Evolutionary conservation across 2,113 vertebrate species (phyloP), one percentile per base, ranked within the genome.

Genomic region (Columbina picui): DNA sequence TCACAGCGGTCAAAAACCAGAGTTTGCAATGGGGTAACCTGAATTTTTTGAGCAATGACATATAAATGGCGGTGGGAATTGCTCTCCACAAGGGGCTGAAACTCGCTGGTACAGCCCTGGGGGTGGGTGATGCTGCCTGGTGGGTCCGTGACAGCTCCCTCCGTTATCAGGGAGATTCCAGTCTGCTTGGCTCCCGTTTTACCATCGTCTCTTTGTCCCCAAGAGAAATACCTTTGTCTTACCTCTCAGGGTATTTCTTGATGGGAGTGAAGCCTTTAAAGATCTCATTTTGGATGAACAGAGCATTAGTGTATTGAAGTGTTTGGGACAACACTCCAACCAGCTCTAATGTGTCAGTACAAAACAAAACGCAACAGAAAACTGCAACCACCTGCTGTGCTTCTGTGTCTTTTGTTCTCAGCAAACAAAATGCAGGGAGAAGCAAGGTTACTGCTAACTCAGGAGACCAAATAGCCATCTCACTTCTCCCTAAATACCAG

Each of bases 321-420:
- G 29, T 52, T 43, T 23, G 39, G 65, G 70, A 73, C 67, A 26
- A 73, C 87, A 68, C 61, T 81, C 74, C 52, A 45, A 45, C 43
- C 43, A 45, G 43, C 43, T 18, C 43, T 45, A 45, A 18, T 9
- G 18, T 19, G 43, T 45, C 43, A 19, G 43, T 45, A 45, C 7
- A 45, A 45, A 19, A 3, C 17, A 19, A 45, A 45, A 45, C 43
- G 9, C 18, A 19, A 45, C 43, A 45, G 19, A 45, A 43, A 45
- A 45, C 6, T 8, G 5, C 43, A 45, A 8, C 18, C 87, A 91
- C 93, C 93, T 91, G 93, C 93, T 93, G 92, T 47, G 84, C 56
- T 78, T 74, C 39, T 63, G 79, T 75, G 41, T 30, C 84, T 88
- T 94, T 83, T 84, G 75, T 89, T 89, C 88, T 79, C 92, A 21